phyloP scores from a whole-genome alignment of 2,113 vertebrate species.

The Cervus canadensis region DNA sequence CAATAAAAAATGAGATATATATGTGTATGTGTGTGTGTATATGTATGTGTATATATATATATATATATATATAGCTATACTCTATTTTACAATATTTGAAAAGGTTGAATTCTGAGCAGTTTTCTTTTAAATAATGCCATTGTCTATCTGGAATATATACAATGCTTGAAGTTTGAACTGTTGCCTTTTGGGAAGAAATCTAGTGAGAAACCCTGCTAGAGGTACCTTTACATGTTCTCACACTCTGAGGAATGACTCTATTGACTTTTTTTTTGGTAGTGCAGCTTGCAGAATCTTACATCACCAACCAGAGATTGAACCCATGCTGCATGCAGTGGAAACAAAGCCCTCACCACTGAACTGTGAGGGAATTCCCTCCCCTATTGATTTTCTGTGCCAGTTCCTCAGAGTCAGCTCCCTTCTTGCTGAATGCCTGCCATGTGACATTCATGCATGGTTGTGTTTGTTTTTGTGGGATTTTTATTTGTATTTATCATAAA shows the following conservation, averaged over 20 bases:
- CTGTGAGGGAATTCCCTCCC: background rate
- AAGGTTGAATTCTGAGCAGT: background rate
- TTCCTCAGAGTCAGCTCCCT: background rate
- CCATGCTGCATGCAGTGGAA: background rate
- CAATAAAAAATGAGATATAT: background rate
- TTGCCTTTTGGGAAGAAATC: background rate
- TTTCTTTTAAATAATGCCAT: background rate
- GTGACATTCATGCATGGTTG: background rate
- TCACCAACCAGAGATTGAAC: background rate
- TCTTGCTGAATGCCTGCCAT: accelerated
- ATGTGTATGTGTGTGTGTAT: no score
- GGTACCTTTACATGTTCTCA: accelerated
- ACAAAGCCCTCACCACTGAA: background rate
- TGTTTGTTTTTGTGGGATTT: background rate
- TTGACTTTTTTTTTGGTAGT: background rate
- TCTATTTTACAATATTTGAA: slow-evolving; percentile 7
- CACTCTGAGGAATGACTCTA: background rate
- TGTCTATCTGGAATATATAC: background rate
- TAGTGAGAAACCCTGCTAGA: background rate
- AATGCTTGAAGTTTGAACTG: background rate
- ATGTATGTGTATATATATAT: background rate
- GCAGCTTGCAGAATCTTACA: background rate
- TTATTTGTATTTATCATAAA: background rate
- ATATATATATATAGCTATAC: background rate
- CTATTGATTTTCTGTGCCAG: background rate